Conservation (phyloP, 1,140 invertebrate species). For the Amyelois transitella region DNA sequence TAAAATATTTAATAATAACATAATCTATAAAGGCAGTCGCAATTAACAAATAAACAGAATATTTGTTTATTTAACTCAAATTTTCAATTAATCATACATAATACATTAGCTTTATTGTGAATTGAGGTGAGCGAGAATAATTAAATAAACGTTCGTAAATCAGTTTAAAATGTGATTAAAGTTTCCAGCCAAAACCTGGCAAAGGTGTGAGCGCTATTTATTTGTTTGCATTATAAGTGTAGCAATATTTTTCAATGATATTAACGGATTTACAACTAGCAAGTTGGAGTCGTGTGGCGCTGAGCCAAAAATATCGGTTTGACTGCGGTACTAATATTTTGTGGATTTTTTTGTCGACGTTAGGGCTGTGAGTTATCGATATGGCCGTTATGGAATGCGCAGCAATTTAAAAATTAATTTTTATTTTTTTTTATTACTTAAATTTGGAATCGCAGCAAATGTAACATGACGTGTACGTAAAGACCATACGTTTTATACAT, state of each 20-base stretch:
- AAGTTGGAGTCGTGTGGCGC: neutral
- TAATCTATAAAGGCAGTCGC: too few relatives aligned
- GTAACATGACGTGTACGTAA: too few relatives aligned
- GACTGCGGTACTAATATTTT: conserved; percentile 6
- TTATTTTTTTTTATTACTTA: neutral
- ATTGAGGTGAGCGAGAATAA: too few relatives aligned
- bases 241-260: conserved; percentile 5
- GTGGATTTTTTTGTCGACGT: neutral
- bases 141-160: neutral
- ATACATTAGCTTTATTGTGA: too few relatives aligned
- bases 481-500: too few relatives aligned
- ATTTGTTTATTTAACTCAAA: too few relatives aligned
- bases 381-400: neutral
- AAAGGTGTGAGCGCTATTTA: neutral
- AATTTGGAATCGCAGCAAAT: too few relatives aligned
- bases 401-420: neutral
- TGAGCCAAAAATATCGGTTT: conserved; percentile 2
- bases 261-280: conserved; percentile 1
- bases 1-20: too few relatives aligned
- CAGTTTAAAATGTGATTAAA: neutral
- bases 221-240: neutral
- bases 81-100: too few relatives aligned
- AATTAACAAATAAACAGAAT: too few relatives aligned
- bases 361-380: neutral
- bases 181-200: neutral